Percentiles rank a stretch among this genome's conserved stretches.
Evolutionary conservation across 2,888 invertebrate species (phyloP).

Genomic region (Alentia gelatinosa): DNA sequence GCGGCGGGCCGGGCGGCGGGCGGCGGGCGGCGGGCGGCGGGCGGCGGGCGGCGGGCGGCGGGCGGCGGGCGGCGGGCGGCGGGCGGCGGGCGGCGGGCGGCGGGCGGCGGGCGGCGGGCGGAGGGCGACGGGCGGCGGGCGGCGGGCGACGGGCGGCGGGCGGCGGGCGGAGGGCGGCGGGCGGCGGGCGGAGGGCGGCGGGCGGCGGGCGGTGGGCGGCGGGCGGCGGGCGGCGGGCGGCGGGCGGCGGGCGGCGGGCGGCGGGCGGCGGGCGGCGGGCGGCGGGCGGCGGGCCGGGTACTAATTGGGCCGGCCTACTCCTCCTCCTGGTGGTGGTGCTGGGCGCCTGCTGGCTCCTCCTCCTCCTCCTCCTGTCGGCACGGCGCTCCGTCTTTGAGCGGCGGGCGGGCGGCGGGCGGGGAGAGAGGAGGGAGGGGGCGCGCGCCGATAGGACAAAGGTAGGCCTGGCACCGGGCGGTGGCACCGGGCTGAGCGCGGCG

Average conservation of each 20-base stretch:
- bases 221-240: background rate
- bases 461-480: constrained; percentile 10
- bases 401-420: background rate
- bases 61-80: background rate
- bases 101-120: background rate
- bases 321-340: background rate
- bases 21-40: background rate
- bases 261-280: background rate
- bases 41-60: background rate
- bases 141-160: background rate
- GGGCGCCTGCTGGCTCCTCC: background rate
- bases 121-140: background rate
- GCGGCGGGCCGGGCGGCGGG: background rate
- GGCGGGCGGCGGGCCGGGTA: background rate
- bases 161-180: no score
- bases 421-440: background rate
- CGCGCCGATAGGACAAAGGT: constrained; percentile 28
- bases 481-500: no score
- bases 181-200: background rate
- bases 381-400: background rate
- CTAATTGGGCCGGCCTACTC: background rate
- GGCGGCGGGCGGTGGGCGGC: background rate
- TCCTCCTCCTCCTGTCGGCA: background rate
- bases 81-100: background rate
- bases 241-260: background rate